phyloP scores from a whole-genome alignment of 1,140 invertebrate species.

The Coboldia fuscipes region DNA sequence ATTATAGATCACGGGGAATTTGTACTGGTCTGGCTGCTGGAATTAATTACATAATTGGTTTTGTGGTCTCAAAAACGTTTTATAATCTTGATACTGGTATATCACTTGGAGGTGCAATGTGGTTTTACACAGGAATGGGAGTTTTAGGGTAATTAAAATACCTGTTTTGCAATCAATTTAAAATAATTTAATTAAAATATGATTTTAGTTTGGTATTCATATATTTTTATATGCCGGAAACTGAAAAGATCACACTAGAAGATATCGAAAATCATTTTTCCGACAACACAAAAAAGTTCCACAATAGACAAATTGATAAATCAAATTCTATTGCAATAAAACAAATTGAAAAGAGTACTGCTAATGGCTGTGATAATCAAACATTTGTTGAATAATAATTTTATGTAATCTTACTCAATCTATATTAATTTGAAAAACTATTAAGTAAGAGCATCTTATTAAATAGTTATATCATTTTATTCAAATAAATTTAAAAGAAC shows the following conservation, averaged over 20 bases:
- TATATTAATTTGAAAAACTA: too few species aligned
- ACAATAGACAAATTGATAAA: neutral
- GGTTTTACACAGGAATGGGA: conserved; percentile 33
- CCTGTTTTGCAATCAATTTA: neutral
- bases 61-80: conserved; percentile 38
- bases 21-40: conserved; percentile 32
- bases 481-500: too few species aligned
- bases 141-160: conserved; percentile 20
- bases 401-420: neutral
- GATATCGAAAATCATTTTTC: conserved; percentile 42
- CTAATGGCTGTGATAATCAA: conserved; percentile 3
- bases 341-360: neutral
- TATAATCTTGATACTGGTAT: conserved; percentile 24
- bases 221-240: conserved; percentile 53
- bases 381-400: neutral
- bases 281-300: conserved; percentile 13
- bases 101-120: conserved; percentile 32
- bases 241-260: conserved; percentile 48
- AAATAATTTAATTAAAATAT: neutral
- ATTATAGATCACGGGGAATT: conserved; percentile 26
- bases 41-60: conserved; percentile 32
- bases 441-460: too few species aligned
- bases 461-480: too few species aligned
- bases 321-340: neutral
- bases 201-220: conserved; percentile 24